Conservation (phyloP, 2,113 vertebrate species). For the Sisor rabdophorus region DNA sequence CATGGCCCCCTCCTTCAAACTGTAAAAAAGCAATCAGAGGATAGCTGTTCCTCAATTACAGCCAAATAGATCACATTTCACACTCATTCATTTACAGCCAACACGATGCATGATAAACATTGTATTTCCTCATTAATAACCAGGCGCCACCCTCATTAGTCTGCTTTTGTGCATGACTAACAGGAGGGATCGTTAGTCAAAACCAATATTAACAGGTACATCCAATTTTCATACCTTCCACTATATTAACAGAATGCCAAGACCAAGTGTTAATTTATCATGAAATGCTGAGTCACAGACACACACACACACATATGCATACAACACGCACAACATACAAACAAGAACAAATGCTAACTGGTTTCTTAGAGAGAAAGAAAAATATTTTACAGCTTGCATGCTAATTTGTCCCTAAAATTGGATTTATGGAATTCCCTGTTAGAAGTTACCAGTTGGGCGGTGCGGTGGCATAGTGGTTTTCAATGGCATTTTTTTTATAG, state of each 20-base stretch:
- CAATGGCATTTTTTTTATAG: too few species aligned
- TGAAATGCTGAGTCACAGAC: conserved; percentile 36
- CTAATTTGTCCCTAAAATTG: not conserved
- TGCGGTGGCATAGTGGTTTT: too few species aligned
- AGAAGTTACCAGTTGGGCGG: not conserved
- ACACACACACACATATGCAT: not conserved
- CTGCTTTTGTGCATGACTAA: conserved; percentile 44
- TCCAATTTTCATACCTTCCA: conserved; percentile 54
- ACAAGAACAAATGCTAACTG: not conserved
- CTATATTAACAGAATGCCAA: conserved; percentile 47
- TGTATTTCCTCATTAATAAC: conserved; percentile 51
- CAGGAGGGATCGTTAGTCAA: conserved; percentile 49
- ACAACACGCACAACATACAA: not conserved
- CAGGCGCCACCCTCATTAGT: conserved; percentile 48
- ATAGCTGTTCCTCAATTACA: conserved; percentile 51
- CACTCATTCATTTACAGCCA: conserved; percentile 49
- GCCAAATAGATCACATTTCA: conserved; percentile 52
- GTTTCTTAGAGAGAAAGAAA: not conserved
- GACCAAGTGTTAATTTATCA: conserved; percentile 48
- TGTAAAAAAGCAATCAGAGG: conserved; percentile 41
- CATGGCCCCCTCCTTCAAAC: conserved; percentile 33
- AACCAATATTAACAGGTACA: conserved; percentile 56
- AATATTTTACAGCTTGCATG: not conserved
- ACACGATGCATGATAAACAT: conserved; percentile 48
- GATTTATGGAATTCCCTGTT: not conserved